Conservation (phyloP, 1,140 invertebrate species). For the Drosophila pruinosa region DNA sequence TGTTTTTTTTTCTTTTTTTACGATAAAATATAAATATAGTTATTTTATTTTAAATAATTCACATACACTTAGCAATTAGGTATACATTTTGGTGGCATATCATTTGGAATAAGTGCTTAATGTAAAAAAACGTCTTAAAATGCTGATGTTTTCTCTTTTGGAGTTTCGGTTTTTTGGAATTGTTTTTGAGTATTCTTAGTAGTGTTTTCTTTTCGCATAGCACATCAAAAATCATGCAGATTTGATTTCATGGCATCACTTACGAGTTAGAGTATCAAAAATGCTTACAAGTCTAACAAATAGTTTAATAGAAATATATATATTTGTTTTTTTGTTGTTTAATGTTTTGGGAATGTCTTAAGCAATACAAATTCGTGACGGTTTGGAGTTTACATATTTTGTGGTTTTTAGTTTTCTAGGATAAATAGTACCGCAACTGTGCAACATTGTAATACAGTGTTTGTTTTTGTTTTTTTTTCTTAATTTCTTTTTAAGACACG, state of each 20-base stretch:
- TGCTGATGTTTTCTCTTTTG: conserved; percentile 18
- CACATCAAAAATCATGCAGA: conserved; percentile 55
- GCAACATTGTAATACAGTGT: conserved; percentile 63
- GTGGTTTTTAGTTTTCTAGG: conserved; percentile 47
- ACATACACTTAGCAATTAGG: conserved; percentile 49
- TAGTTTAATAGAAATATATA: conserved; percentile 8
- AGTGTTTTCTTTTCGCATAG: conserved; percentile 9
- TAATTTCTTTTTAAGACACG: conserved; percentile 61
- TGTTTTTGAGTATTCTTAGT: conserved; percentile 32
- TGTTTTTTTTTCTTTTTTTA: conserved; percentile 33
- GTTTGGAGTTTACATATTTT: conserved; percentile 47
- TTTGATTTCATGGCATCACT: conserved; percentile 54
- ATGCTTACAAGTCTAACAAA: conserved; percentile 45
- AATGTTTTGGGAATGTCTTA: conserved; percentile 48
- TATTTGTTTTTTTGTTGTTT: conserved; percentile 18
- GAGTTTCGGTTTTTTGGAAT: conserved; percentile 24
- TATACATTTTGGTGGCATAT: conserved; percentile 74
- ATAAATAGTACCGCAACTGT: conserved; percentile 33
- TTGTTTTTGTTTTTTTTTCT: neutral
- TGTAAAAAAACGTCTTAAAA: conserved; percentile 12
- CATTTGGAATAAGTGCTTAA: conserved; percentile 70
- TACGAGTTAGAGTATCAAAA: conserved; percentile 8
- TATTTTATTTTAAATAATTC: conserved; percentile 39
- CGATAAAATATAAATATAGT: conserved; percentile 25
- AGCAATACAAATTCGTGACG: conserved; percentile 72